phyloP scores from a whole-genome alignment of 2,797 vertebrate species.

The Hapalemur alaotrensis region DNA sequence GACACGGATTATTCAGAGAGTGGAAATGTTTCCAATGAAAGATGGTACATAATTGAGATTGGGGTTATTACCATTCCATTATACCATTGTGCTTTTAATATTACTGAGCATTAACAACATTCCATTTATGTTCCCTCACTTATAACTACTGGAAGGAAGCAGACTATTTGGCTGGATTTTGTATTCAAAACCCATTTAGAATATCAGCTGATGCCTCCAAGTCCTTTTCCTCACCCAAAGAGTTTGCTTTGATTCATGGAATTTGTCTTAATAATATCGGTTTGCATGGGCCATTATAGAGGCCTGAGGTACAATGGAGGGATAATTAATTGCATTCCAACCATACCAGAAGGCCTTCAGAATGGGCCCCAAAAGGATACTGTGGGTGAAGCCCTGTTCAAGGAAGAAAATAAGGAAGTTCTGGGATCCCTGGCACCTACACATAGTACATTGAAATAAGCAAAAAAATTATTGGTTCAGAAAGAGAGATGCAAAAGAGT shows the following conservation, averaged over 20 bases:
- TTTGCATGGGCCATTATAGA: constrained; percentile 22
- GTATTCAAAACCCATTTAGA: neutral
- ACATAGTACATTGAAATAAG: constrained; percentile 26
- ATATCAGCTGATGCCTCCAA: constrained; percentile 24
- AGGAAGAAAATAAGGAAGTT: constrained; percentile 27
- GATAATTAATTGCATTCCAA: constrained; percentile 46
- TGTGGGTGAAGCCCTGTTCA: neutral
- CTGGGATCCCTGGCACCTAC: neutral
- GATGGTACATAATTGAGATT: constrained; percentile 44
- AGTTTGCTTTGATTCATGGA: constrained; percentile 61
- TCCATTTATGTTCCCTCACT: constrained; percentile 58
- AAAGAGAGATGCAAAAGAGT: neutral
- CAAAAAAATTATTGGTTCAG: neutral
- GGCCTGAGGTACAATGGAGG: neutral
- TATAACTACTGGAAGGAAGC: constrained; percentile 46
- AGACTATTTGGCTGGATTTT: constrained; percentile 21
- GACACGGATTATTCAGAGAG: constrained; percentile 52
- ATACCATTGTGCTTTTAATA: constrained; percentile 49
- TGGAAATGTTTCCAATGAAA: constrained; percentile 42
- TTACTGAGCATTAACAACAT: constrained; percentile 52
- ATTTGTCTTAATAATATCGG: constrained; percentile 40
- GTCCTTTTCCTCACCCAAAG: constrained; percentile 47
- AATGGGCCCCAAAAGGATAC: neutral
- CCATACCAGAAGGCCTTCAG: neutral
- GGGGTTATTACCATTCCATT: constrained; percentile 53